A percentile compares a stretch with the other conserved stretches of the same genome.
phyloP scores from a whole-genome alignment of 2,113 vertebrate genomes.

The Microcebus lehilahytsara region DNA sequence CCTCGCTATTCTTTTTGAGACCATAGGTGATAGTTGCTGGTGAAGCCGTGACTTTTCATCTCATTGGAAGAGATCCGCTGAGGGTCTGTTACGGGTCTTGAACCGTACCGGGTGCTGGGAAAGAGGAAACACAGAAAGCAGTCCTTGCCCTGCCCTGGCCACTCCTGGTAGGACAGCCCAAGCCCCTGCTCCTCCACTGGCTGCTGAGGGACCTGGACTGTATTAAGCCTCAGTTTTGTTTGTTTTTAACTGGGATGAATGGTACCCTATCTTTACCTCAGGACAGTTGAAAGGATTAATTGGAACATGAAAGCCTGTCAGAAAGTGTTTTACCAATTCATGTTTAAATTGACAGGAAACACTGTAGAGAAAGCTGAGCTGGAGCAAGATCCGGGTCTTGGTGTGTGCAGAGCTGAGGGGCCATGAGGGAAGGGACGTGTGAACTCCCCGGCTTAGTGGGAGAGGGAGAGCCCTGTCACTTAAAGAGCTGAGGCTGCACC shows the following conservation, averaged over 20 bases:
- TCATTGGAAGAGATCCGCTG: neutral
- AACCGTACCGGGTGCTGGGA: neutral
- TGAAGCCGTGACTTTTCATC: neutral
- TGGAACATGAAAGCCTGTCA: neutral
- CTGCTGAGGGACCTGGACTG: neutral
- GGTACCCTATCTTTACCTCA: neutral
- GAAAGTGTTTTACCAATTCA: neutral
- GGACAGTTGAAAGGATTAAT: neutral
- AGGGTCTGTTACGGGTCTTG: neutral
- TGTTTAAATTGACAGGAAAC: neutral
- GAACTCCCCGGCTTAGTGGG: neutral
- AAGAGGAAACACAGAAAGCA: neutral
- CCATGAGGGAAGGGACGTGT: neutral
- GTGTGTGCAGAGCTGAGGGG: neutral
- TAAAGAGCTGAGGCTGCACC: neutral
- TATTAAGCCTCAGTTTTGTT: neutral
- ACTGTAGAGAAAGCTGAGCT: neutral
- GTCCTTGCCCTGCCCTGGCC: neutral
- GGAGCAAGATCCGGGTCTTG: neutral
- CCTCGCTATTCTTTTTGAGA: too few species aligned
- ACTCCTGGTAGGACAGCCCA: neutral
- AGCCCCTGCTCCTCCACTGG: neutral
- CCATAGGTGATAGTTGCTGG: neutral
- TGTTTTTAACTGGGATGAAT: neutral
- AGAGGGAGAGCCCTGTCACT: neutral